phyloP scores from a whole-genome alignment of 2,797 vertebrate species.

The Liparis tanakae region DNA sequence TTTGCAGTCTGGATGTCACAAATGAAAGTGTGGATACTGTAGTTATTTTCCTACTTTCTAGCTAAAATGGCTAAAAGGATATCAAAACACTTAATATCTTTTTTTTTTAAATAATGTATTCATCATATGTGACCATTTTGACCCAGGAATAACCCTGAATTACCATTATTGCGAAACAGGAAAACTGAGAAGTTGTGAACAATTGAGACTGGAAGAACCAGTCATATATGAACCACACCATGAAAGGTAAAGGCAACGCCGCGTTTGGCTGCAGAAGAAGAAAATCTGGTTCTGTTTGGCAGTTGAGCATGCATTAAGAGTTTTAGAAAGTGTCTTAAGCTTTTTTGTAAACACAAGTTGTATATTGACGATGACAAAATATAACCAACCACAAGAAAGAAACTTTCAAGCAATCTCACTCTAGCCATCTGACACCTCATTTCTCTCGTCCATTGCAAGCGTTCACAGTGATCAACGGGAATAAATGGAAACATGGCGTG shows the following conservation, averaged over 20 bases:
- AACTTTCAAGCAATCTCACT: background rate
- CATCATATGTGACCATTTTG: too few species aligned
- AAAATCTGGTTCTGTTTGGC: constrained; percentile 67
- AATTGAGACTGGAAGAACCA: constrained; percentile 1
- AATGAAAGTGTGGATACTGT: too few species aligned
- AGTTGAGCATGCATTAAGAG: background rate
- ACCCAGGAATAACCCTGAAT: too few species aligned
- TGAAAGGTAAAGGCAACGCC: background rate
- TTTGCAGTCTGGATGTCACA: too few species aligned
- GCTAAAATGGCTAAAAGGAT: too few species aligned
- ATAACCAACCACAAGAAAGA: background rate
- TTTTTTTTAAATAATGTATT: background rate
- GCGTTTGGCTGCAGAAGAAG: constrained; percentile 63
- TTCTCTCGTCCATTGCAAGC: too few species aligned
- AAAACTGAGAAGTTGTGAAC: background rate
- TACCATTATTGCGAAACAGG: background rate
- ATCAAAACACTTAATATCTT: background rate
- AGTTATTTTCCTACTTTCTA: too few species aligned
- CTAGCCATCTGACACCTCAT: too few species aligned
- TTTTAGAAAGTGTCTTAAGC: background rate
- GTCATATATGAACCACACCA: background rate
- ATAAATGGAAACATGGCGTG: too few species aligned
- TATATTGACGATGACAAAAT: background rate
- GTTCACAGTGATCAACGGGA: too few species aligned
- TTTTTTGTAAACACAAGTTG: background rate